A percentile compares a stretch with the other conserved stretches of the same genome.
Conservation (phyloP, 2,797 vertebrate species). For the Pseudochirops cupreus region DNA sequence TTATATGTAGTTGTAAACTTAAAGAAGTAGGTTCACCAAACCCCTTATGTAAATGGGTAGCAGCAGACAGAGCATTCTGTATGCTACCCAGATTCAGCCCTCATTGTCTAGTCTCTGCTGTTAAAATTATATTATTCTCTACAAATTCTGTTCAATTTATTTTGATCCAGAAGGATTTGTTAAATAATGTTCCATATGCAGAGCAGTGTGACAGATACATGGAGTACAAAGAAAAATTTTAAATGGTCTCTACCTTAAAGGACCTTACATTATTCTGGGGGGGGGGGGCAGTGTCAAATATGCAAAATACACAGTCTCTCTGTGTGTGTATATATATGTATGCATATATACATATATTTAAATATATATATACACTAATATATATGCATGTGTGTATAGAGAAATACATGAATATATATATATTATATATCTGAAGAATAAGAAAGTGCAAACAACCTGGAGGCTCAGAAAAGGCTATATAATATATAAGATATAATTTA, state of each 20-base stretch:
- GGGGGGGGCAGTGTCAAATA: too few species aligned
- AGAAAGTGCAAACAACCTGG: not conserved
- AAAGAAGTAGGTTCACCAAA: not conserved
- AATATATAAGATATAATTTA: not conserved
- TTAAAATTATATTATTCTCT: not conserved
- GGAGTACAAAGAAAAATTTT: not conserved
- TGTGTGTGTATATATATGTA: too few species aligned
- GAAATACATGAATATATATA: too few species aligned
- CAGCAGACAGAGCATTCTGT: not conserved
- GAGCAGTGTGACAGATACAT: not conserved
- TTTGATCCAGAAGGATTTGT: not conserved
- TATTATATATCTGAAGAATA: not conserved
- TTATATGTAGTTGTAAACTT: not conserved
- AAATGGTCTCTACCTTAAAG: not conserved
- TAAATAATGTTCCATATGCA: not conserved
- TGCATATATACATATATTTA: not conserved
- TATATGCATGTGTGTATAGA: too few species aligned
- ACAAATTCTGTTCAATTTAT: not conserved
- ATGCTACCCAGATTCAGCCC: not conserved
- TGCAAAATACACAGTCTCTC: too few species aligned
- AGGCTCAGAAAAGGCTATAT: not conserved
- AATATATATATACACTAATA: too few species aligned
- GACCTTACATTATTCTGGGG: not conserved
- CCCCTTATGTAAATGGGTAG: not conserved
- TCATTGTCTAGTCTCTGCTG: not conserved